Evolutionary conservation across 2,888 invertebrate species (phyloP), one percentile per base, ranked within the genome.

Genomic region (Osmoderma eremita): DNA sequence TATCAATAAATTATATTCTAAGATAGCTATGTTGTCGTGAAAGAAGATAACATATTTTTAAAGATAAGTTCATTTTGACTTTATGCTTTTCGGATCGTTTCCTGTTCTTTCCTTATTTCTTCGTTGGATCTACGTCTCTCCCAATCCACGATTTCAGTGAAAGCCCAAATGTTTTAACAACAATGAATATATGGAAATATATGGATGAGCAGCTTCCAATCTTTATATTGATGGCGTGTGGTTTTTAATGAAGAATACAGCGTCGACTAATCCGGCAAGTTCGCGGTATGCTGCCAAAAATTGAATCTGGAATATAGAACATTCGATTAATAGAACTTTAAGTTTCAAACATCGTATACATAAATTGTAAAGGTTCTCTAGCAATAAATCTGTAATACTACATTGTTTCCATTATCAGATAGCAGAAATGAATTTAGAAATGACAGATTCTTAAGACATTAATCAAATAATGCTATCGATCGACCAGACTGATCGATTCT

Each of bases 121-220:
- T 30, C 17, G 1, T 42, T 10, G 22, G n/a, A 20, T 45, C 45
- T 61, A 30, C 6, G 4, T 61, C 45, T 15, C 30, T 56, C 41
- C n/a, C 10, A 45, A 15, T 48, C 41, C 42, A 15, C 12, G 24
- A n/a, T 66, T 64, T 54, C 64, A 71, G 69, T 58, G 64, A 69
- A 70, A 68, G 65, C 69, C 66, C 63, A 73, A 70, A 69, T 69
- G 58, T 67, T 70, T 30, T 71, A 74, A 73, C 69, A 67, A 70
- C 69, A 71, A 75, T 71, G 71, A 72, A 72, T 70, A 67, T 20
- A 30, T 53, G 58, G 45, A 61, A 48, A 41, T 20, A 41, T 68
- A 67, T 65, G 49, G 61, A 64, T 63, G 62, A 67, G 53, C 65
- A 69, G 67, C 64, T 58, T 56, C 36, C 45, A 51, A 42, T 42